Evolutionary conservation across 2,888 invertebrate species (phyloP), one percentile per base, ranked within the genome.

Genomic region (Caenorhabditis virilis): DNA sequence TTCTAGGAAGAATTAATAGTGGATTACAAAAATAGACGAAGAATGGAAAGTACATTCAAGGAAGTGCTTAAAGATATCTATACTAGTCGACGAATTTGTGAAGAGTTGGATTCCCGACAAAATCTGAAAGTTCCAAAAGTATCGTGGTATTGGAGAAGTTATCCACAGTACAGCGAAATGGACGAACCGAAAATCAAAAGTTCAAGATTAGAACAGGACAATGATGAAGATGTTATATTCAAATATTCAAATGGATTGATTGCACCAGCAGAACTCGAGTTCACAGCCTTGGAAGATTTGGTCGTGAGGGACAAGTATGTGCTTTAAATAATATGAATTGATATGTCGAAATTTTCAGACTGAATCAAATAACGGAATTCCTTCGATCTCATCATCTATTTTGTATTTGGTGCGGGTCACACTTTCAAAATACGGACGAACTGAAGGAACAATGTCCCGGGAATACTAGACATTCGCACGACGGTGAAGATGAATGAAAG

Each of bases 321-420:
- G 2, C 4, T 7, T 6, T 30, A 13, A 13, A 16, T 16, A 9
- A 20, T 25, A 30, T 11, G 11, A 46, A 13, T 51, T 33, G 15
- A 41, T 20, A n/a, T 16, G n/a, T 27, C 43, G 5, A 3, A 15
- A 13, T 2, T 61, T 76, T 54, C 59, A 77, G 78, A 18, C 51
- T 79, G 22, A 35, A 23, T 6, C 39, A 26, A 18, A 72, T 80
- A 47, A 70, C 61, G 11, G 39, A 35, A 7, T 75, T 74, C 49
- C 61, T 80, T 9, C 71, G 80, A 13, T 41, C 54, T 20, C 41
- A 27, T 15, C 80, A 80, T 48, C 68, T 60, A 51, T 80, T 80
- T 46, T 80, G 80, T 49, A 47, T 78, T n/a, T 80, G 78, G 74
- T 80, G 80, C 47, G 80, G 79, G 4, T 67, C 69, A 36, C 61